Evolutionary conservation across 2,888 invertebrate species (phyloP).

Genomic region (Barypeithes pellucidus): DNA sequence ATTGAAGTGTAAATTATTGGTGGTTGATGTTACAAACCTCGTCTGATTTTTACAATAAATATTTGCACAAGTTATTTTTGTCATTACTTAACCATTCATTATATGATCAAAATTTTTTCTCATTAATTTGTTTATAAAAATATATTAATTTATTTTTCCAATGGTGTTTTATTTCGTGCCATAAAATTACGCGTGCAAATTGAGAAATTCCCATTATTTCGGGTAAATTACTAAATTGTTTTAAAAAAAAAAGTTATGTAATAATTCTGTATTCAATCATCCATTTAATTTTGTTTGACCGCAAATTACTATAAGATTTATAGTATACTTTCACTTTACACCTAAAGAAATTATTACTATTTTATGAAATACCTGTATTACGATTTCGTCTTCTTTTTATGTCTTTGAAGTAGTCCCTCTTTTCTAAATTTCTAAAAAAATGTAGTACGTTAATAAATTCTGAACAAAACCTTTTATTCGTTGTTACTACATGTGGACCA

Average conservation of each 20-base stretch:
- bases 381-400: conserved; percentile 47
- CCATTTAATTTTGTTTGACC: background rate
- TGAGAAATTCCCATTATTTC: background rate
- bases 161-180: conserved; percentile 4
- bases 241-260: conserved; percentile 6
- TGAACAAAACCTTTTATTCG: no score
- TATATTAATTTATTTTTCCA: conserved; percentile 17
- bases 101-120: background rate
- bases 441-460: no score
- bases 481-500: no score
- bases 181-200: background rate
- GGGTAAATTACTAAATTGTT: background rate
- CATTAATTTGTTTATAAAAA: background rate
- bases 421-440: conserved; percentile 59
- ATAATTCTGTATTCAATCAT: background rate
- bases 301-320: background rate
- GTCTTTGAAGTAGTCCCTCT: conserved; percentile 60
- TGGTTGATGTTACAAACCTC: background rate
- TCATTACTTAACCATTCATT: background rate
- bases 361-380: background rate
- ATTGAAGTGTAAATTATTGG: no score
- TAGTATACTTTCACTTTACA: conserved; percentile 19
- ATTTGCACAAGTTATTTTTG: conserved; percentile 29
- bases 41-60: background rate
- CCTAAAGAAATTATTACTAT: background rate